phyloP scores from a whole-genome alignment of 2,888 invertebrate genomes.

The Philhelius pedissequus region DNA sequence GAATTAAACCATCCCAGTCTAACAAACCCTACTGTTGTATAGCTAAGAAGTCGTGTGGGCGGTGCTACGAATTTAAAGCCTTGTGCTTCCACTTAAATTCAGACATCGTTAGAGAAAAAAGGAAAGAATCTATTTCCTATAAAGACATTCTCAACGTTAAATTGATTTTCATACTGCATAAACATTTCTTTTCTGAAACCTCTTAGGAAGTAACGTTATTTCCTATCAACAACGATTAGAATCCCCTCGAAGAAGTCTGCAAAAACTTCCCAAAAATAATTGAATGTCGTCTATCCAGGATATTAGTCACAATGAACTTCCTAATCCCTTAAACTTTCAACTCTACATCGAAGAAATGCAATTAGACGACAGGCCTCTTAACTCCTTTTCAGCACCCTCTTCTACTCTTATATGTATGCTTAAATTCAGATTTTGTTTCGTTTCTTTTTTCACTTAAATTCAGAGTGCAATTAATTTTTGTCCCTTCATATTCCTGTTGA shows the following conservation, averaged over 20 bases:
- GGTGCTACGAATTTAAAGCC: too few relatives aligned
- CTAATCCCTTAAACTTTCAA: conserved; percentile 52
- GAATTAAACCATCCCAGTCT: too few relatives aligned
- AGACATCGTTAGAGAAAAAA: too few relatives aligned
- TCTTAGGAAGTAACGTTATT: not conserved
- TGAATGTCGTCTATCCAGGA: conserved; percentile 55
- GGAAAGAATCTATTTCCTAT: too few relatives aligned
- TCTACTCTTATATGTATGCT: too few relatives aligned
- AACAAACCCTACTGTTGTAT: too few relatives aligned
- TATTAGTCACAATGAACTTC: conserved; percentile 52
- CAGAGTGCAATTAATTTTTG: conserved; percentile 30
- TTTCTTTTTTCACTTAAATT: not conserved
- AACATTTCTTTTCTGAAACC: not conserved
- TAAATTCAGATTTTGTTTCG: not conserved
- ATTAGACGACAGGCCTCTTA: conserved; percentile 34
- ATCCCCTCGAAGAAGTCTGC: not conserved
- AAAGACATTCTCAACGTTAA: not conserved
- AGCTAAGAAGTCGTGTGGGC: too few relatives aligned
- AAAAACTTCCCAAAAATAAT: conserved; percentile 27
- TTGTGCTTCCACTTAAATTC: too few relatives aligned
- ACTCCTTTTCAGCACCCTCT: not conserved
- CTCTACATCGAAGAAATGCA: conserved; percentile 49
- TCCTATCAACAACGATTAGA: not conserved
- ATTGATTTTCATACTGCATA: not conserved
- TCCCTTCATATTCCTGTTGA: not conserved